Base-by-base conservation (phyloP, 1,140 invertebrate genomes). In the Pentalonia nigronervosa region DNA sequence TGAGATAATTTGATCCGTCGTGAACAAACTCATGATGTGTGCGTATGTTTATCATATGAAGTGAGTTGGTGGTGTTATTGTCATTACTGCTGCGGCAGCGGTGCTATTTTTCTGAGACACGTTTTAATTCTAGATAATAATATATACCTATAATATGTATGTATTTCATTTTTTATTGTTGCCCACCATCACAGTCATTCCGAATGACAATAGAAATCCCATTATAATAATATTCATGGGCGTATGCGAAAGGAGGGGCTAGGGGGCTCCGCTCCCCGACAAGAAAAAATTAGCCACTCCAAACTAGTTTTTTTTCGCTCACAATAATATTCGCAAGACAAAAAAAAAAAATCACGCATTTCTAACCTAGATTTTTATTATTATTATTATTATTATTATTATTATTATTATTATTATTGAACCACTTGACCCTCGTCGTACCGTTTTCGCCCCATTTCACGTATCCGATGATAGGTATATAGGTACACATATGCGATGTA, bases 161-260 rank as follows among this genome's bases (percentile, higher is more conserved):
- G 41, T 86, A 86, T 86, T 48, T 48, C 11, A 48, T 47, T 91
- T 53, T 84, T 84, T 93, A 84, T 93, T 93, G 91, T 93, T 93
- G 81, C 76, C 34, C 76, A 36, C 47, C 91, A 53, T 53, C 60
- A 41, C 11, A 88, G 47, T 53, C 87, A 34, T 34, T 21, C 34
- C 30, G 91, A 56, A 93, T 41, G 48, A 93, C 91, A 93, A 93
- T 93, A 53, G 91, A 84, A 93, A 93, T 84, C 91, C 48, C 25
- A 91, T 91, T 91, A 91, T 34, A 83, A 91, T 91, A 91, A 91
- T 91, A 91, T 91, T 91, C 90, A 89, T 53, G 87, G 87, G 87
- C 48, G 87, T 89, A 89, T 34, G 87, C 87, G 34, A 89, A 89
- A 89, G 87, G 87, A 89, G 87, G 48, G 87, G 87, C 87, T 89